Base-by-base conservation (phyloP, 2,888 invertebrate genomes). In the Cremastobaeus sp. region DNA sequence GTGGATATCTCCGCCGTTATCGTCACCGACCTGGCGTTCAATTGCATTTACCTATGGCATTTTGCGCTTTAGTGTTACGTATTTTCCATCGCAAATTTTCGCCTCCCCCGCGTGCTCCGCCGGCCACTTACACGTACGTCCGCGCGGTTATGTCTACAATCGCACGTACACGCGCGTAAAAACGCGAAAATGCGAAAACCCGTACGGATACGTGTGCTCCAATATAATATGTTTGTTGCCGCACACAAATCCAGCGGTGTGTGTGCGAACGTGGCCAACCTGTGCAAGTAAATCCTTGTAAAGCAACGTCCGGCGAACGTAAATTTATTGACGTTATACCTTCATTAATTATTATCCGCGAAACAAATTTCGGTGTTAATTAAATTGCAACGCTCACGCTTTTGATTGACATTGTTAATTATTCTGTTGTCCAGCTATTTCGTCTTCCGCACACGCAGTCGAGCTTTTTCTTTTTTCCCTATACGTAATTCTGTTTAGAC, bases 1-100 rank as follows among this genome's bases (percentile, higher is more conserved):
- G 65, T 76, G 60, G 68, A 69, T 72, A 73, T 72, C 66, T 76
- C 71, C 76, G 76, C 64, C 74, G 74, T 76, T 76, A 76, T 76
- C 74, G 74, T 74, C 74, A 74, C 76, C 71, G 70, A 70, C 73
- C 66, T 68, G 76, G 54, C 68, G 76, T 68, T 74, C 76, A 73
- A 76, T 74, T 74, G 73, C 73, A 70, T 76, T 75, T 74, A 68
- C 73, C 70, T 66, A 71, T 71, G 73, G 73, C 74, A 68, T 74
- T 74, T 76, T 74, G 70, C 65, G 69, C 70, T 76, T 76, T 73
- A 65, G 55, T 57, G 72, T 65, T 69, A 66, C 71, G 75, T 65
- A 66, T 70, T 71, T 74, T 74, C 68, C 76, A 50, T 69, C 69
- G 73, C 65, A 62, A 69, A 64, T 73, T 70, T 65, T 73, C 71